Conservation (phyloP, 1,140 invertebrate species). For the Geopemphigus sp. region DNA sequence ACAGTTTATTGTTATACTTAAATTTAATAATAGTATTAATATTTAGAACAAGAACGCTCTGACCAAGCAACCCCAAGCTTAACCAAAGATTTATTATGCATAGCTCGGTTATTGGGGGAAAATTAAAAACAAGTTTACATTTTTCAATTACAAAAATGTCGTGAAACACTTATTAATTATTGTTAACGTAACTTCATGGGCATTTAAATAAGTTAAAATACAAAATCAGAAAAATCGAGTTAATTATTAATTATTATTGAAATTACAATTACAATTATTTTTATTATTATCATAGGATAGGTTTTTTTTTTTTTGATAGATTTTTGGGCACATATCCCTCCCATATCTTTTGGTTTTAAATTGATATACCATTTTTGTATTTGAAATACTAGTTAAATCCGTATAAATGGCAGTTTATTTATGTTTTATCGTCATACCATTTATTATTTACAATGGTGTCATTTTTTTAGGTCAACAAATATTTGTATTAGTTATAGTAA, state of each 20-base stretch:
- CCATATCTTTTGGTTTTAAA: constrained; percentile 14
- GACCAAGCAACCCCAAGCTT: constrained; percentile 42
- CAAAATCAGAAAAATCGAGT: neutral
- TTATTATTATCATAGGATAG: constrained; percentile 32
- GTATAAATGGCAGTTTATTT: constrained; percentile 16
- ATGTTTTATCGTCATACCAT: constrained; percentile 3
- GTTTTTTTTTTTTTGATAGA: constrained; percentile 5
- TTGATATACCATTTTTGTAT: neutral
- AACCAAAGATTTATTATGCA: constrained; percentile 44
- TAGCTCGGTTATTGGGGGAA: constrained; percentile 32
- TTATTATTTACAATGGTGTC: neutral
- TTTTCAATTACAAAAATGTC: constrained; percentile 31
- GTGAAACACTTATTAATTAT: constrained; percentile 36
- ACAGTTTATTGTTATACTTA: constrained; percentile 39
- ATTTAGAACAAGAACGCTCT: constrained; percentile 39
- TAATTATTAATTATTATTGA: neutral
- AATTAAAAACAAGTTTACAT: constrained; percentile 17
- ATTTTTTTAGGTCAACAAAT: constrained; percentile 6
- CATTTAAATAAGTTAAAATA: constrained; percentile 32
- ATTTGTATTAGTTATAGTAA: constrained; percentile 4
- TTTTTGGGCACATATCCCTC: constrained; percentile 10
- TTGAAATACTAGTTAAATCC: constrained; percentile 19
- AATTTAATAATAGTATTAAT: constrained; percentile 30
- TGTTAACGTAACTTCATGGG: constrained; percentile 42
- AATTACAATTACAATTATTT: too few relatives aligned